Conservation (phyloP, 2,888 invertebrate species). For the Eustalomyia histrio region DNA sequence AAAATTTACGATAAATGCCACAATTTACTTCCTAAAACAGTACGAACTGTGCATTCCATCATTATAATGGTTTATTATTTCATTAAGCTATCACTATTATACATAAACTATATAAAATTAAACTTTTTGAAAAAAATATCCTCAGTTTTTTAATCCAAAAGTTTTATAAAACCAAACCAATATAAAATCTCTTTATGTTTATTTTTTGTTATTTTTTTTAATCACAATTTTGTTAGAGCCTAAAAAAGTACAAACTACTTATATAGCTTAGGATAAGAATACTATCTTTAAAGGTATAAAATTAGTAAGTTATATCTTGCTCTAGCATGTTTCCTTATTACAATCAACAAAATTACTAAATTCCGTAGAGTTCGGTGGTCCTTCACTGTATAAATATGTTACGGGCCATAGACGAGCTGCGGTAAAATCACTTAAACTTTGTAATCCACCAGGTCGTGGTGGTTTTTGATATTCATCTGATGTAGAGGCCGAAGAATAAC, state of each 20-base stretch:
- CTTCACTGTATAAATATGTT: constrained; percentile 88
- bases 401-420: constrained; percentile 86
- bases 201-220: constrained; percentile 34
- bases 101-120: not conserved
- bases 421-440: constrained; percentile 78
- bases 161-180: constrained; percentile 41
- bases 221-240: constrained; percentile 56
- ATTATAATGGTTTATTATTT: no score
- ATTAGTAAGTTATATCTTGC: constrained; percentile 39
- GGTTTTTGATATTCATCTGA: constrained; percentile 76
- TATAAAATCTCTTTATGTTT: constrained; percentile 55
- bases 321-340: constrained; percentile 79
- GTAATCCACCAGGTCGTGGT: constrained; percentile 77
- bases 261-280: constrained; percentile 23
- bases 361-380: constrained; percentile 87
- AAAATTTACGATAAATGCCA: no score
- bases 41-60: no score
- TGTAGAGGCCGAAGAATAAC: constrained; percentile 62
- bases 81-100: no score
- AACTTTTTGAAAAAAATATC: not conserved
- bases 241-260: constrained; percentile 20
- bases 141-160: no score
- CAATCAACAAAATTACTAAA: constrained; percentile 80
- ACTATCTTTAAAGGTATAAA: constrained; percentile 20
- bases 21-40: no score